phyloP scores from a whole-genome alignment of 2,888 invertebrate species.

The Stratiomys singularior region DNA sequence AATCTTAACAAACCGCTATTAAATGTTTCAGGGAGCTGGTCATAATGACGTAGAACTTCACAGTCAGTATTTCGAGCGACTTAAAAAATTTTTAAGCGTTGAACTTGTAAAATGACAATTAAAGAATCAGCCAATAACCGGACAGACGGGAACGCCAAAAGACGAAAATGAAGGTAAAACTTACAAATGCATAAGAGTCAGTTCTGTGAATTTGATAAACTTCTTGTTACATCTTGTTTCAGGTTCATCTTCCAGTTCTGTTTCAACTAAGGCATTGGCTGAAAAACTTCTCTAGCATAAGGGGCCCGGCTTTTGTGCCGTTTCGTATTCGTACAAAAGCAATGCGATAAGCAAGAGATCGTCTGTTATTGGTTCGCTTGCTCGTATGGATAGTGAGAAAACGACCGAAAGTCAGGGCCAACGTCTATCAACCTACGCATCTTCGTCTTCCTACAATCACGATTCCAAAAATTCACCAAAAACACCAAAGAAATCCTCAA shows the following conservation, averaged over 20 bases:
- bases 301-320: slow-evolving; percentile 71
- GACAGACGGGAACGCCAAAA: slow-evolving; percentile 55
- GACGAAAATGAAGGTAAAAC: slow-evolving; percentile 57
- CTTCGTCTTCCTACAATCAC: slow-evolving; percentile 51
- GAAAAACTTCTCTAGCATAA: slow-evolving; percentile 82
- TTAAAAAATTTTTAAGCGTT: slow-evolving; percentile 93
- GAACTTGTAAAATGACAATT: slow-evolving; percentile 69
- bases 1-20: not conserved
- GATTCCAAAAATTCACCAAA: slow-evolving; percentile 51
- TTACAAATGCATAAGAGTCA: too few species aligned
- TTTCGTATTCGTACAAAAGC: slow-evolving; percentile 50
- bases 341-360: slow-evolving; percentile 2
- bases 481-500: slow-evolving; percentile 51
- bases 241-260: slow-evolving; percentile 70
- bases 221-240: slow-evolving; percentile 48
- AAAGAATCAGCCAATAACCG: slow-evolving; percentile 42
- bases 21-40: slow-evolving; percentile 84
- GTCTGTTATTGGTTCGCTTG: slow-evolving; percentile 11
- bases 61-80: slow-evolving; percentile 95
- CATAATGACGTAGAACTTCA: slow-evolving; percentile 99
- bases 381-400: slow-evolving; percentile 30
- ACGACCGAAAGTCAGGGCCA: slow-evolving; percentile 56
- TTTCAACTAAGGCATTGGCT: slow-evolving; percentile 65
- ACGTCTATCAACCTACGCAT: slow-evolving; percentile 55
- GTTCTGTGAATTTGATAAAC: too few species aligned